Base-by-base conservation (phyloP, 2,113 vertebrate genomes). In the Pygoscelis antarcticus region DNA sequence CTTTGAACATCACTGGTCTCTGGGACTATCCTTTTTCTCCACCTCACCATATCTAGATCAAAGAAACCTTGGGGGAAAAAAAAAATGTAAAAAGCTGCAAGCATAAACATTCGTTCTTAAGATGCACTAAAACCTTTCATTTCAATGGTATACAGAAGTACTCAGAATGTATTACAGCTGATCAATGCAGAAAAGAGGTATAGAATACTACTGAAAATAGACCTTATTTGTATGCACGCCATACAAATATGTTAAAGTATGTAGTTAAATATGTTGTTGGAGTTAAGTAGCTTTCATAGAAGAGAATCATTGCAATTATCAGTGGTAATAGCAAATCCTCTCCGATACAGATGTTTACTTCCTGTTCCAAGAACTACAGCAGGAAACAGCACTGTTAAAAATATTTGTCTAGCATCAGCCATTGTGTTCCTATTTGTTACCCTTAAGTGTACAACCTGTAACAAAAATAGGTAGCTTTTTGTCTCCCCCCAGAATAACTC, bases 231-330 rank as follows among this genome's bases (percentile, higher is more conserved):
- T 94, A 96, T 97, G 96, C 95, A 95, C 2, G 2, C 64, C 79
- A 61, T 76, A 94, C 68, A 90, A 90, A 95, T 88, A 90, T n/a
- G 83, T 95, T 96, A 90, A 96, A 96, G 93, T 92, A 92, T 6
- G 71, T 94, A 89, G 64, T 96, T 96, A 96, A 96, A 91, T 91
- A 95, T 75, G 87, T 85, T 96, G 82, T 88, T 95, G 81, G 84
- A 96, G 95, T 94, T 97, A 95, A 94, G 87, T 78, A 92, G 92
- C 89, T 96, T 95, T 95, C 93, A 95, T 7, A 95, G 89, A 95
- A 94, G 74, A 96, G 93, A 95, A 97, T 96, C 92, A 89, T 58
- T 93, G 87, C 66, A 81, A 96, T 95, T 96, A 95, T 93, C 92
- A 90, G 78, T 87, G 84, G 81, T 93, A 95, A 94, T 46, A 95